These are phyloP conservation scores for Pangasius sanitwongsei DNA, from an alignment of 2,797 vertebrate genomes.

Conservation along the genomic window DNA sequence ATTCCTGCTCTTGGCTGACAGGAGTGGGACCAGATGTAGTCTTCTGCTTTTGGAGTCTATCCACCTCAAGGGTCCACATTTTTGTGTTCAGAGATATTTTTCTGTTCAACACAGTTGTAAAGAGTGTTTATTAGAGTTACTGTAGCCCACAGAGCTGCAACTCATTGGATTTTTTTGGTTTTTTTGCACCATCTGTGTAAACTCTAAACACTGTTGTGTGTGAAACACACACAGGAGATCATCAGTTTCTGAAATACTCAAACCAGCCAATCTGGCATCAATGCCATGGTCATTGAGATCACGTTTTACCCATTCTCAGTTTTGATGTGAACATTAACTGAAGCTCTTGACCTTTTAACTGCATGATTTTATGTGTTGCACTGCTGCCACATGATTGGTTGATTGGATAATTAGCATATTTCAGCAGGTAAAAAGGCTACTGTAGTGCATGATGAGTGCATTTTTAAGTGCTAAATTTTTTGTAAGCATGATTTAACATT, in stretches of 20 bases:
- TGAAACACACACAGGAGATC: neutral
- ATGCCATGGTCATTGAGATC: neutral
- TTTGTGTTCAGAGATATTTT: neutral
- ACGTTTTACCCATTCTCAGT: neutral
- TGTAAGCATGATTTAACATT: conserved; percentile 9
- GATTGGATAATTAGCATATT: neutral
- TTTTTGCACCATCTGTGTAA: conserved; percentile 4
- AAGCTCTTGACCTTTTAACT: neutral
- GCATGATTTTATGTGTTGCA: neutral
- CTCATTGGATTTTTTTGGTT: neutral
- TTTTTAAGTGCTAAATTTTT: neutral
- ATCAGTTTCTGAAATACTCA: conserved; percentile 15
- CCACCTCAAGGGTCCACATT: neutral
- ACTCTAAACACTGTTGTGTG: neutral
- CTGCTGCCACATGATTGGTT: neutral
- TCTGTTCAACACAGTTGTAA: neutral
- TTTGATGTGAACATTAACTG: neutral
- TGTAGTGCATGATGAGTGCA: neutral
- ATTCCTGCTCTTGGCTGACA: neutral
- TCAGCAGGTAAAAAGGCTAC: neutral
- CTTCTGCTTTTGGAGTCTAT: conserved; percentile 1
- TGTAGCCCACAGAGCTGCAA: neutral
- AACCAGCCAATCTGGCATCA: neutral
- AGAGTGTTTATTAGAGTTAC: neutral
- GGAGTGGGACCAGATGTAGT: conserved; percentile 2